These are phyloP conservation scores for Salarias fasciatus DNA, from an alignment of 2,797 vertebrate genomes.

Conservation along the genomic window DNA sequence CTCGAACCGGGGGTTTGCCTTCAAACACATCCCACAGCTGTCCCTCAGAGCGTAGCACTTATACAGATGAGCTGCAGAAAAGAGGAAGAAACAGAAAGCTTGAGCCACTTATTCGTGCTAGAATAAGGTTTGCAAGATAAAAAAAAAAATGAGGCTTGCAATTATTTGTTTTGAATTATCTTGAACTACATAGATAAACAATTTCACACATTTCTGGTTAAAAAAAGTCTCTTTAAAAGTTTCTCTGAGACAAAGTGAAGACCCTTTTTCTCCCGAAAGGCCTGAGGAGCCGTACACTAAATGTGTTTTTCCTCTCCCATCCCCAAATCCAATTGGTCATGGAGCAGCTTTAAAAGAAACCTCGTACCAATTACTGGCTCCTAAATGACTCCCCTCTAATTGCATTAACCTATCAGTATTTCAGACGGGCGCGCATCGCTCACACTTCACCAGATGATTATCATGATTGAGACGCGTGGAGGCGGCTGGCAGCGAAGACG, in stretches of 20 bases:
- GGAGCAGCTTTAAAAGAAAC: slow-evolving; percentile 74
- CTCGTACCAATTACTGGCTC: slow-evolving; percentile 72
- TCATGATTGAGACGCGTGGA: slow-evolving; percentile 41
- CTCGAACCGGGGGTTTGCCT: slow-evolving; percentile 94
- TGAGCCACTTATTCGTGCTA: not conserved
- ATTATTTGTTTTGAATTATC: not conserved
- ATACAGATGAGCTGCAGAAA: slow-evolving; percentile 90
- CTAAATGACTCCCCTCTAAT: slow-evolving; percentile 75
- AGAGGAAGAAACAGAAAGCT: not conserved
- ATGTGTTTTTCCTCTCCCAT: slow-evolving; percentile 43
- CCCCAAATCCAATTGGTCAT: slow-evolving; percentile 78
- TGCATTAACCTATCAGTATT: slow-evolving; percentile 79
- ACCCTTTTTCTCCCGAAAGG: slow-evolving; percentile 33
- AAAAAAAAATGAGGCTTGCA: not conserved
- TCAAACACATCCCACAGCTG: slow-evolving; percentile 96
- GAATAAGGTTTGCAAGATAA: not conserved
- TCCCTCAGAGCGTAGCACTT: slow-evolving; percentile 94
- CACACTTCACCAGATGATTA: slow-evolving; percentile 60
- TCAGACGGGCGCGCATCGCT: slow-evolving; percentile 58
- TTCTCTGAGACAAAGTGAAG: slow-evolving; percentile 44
- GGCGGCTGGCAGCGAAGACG: slow-evolving; percentile 6
- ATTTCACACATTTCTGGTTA: not conserved
- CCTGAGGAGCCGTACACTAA: slow-evolving; percentile 47
- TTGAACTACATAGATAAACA: slow-evolving; percentile 10
- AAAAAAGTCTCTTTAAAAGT: slow-evolving; percentile 22